These are phyloP conservation scores for Allolobophora icterica DNA, from an alignment of 2,888 invertebrate species.

Conservation along the genomic window DNA sequence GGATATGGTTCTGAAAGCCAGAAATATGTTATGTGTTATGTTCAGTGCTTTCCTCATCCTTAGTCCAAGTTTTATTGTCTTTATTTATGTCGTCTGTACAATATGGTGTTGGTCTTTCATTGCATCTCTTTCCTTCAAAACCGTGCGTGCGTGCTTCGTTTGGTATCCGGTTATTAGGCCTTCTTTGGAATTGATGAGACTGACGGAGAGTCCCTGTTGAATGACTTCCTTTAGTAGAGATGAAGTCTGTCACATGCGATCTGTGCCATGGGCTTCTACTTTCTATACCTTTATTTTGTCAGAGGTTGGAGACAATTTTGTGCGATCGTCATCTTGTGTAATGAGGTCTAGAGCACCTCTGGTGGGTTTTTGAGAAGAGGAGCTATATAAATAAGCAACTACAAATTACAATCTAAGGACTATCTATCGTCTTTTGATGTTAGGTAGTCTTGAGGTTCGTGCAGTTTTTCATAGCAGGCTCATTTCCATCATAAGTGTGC, in stretches of 20 bases:
- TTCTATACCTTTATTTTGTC: too few species aligned
- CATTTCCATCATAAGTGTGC: not conserved
- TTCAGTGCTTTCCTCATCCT: too few species aligned
- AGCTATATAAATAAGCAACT: too few species aligned
- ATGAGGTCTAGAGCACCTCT: too few species aligned
- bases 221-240: not conserved
- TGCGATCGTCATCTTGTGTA: too few species aligned
- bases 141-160: not conserved
- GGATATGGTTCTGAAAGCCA: too few species aligned
- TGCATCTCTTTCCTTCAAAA: not conserved
- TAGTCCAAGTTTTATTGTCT: not conserved
- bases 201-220: not conserved
- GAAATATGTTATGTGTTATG: too few species aligned
- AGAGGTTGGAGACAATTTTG: too few species aligned
- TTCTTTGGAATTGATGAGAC: not conserved
- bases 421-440: not conserved
- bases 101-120: not conserved
- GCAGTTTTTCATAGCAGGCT: not conserved
- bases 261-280: too few species aligned
- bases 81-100: not conserved
- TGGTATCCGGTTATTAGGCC: not conserved
- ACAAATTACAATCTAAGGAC: not conserved
- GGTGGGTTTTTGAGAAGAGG: too few species aligned
- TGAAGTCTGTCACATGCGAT: not conserved
- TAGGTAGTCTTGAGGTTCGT: not conserved